phyloP scores from a whole-genome alignment of 2,888 invertebrate species.

The Empis stercorea region DNA sequence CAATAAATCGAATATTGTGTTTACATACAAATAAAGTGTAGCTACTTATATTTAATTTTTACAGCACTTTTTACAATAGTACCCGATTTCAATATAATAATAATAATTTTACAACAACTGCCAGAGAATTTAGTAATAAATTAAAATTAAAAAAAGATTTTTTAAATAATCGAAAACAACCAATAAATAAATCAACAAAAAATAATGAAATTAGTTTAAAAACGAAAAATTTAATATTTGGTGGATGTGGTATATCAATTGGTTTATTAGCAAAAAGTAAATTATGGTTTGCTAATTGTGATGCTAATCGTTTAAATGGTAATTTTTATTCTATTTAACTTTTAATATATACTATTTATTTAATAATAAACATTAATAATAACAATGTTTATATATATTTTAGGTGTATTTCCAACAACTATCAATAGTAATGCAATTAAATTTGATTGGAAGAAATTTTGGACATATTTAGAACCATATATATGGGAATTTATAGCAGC shows the following conservation, averaged over 20 bases:
- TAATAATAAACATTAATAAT: background rate
- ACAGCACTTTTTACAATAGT: slow-evolving; percentile 16
- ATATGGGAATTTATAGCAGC: slow-evolving; percentile 64
- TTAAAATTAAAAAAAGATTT: slow-evolving; percentile 9
- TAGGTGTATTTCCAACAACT: slow-evolving; percentile 21
- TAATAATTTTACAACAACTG: slow-evolving; percentile 12
- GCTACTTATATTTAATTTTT: slow-evolving; percentile 10
- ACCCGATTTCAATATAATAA: slow-evolving; percentile 8
- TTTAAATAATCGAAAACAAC: slow-evolving; percentile 1
- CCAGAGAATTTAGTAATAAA: slow-evolving; percentile 9
- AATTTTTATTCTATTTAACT: background rate
- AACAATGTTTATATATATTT: background rate
- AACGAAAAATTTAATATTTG: slow-evolving; percentile 20
- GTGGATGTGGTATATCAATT: slow-evolving; percentile 23
- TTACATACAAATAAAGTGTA: too few relatives aligned
- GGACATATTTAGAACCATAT: slow-evolving; percentile 61
- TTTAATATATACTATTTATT: background rate
- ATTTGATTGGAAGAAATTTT: slow-evolving; percentile 70
- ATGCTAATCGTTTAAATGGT: slow-evolving; percentile 26
- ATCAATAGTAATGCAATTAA: slow-evolving; percentile 40
- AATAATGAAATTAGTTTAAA: slow-evolving; percentile 3
- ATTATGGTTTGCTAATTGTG: slow-evolving; percentile 22
- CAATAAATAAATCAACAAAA: background rate
- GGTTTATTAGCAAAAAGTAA: slow-evolving; percentile 21
- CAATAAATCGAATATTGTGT: slow-evolving; percentile 8